Base-by-base conservation (phyloP, 2,797 vertebrate species). In the Platalea minor region DNA sequence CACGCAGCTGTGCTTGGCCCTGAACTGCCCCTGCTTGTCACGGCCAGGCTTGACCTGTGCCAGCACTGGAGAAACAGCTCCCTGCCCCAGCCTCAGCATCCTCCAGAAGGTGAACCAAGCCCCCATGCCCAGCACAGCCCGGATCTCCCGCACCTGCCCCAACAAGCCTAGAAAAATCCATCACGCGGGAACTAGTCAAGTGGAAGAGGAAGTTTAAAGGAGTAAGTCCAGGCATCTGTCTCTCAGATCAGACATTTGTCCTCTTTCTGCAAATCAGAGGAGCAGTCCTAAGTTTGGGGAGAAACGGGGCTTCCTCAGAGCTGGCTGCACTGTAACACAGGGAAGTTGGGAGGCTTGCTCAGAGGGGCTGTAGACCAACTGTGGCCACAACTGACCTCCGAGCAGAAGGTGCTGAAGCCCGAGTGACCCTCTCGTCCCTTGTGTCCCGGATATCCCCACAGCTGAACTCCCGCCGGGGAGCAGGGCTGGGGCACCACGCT, bases 11-110 rank as follows among this genome's bases (percentile, higher is more conserved):
- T 25, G 48, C 45, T 45, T 70, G 65, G 35, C 15, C 46, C 67
- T 43, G 29, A 86, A 63, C 46, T 26, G 46, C 16, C 35, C 41
- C 43, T 3, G 6, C 39, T 43, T 45, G 19, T 41, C 67, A 15
- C 2, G 1, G 37, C 41, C 82, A 48, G 51, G n/a, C n/a, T 26
- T 53, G 81, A 7, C 24, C 33, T 7, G 2, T 45, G 48, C 37
- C 60, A 20, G 24, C 0, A 3, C 21, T 5, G 10, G 11, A 45
- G 21, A 31, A 10, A 28, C 0, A 0, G 21, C 29, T 86, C 61
- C 33, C 43, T 35, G 35, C 4, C 63, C 39, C 43, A 46, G 46
- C 21, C 41, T 21, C 20, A 74, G 51, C 75, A 64, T 46, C 75
- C 18, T 77, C 39, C 0, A 0, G 59, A 81, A 67, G 25, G 53